phyloP scores from a whole-genome alignment of 1,140 invertebrate genomes.

The Steinernema khuongi region DNA sequence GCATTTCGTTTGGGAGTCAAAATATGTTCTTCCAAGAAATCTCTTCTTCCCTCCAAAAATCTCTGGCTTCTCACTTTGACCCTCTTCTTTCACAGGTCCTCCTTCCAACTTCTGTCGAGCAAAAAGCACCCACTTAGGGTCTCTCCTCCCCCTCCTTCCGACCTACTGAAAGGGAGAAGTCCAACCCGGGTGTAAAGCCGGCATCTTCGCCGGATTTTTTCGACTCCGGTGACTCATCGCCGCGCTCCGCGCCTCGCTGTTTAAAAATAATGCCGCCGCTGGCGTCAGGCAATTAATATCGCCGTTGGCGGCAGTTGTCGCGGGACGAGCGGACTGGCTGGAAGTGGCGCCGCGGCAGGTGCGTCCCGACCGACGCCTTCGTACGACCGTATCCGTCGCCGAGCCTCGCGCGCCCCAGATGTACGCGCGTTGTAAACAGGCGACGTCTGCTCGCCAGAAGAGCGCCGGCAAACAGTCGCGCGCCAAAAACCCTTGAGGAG shows the following conservation, averaged over 20 bases:
- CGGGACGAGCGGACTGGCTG: neutral
- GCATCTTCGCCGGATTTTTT: neutral
- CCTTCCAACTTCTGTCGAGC: too few relatives aligned
- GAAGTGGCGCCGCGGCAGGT: neutral
- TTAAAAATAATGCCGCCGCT: constrained; percentile 7
- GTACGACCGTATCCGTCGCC: constrained; percentile 9
- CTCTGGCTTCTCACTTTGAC: too few relatives aligned
- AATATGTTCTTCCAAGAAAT: too few relatives aligned
- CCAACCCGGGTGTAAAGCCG: neutral
- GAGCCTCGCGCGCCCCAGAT: neutral
- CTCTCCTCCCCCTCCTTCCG: too few relatives aligned
- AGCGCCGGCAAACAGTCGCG: constrained; percentile 5
- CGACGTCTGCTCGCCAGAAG: constrained; percentile 9
- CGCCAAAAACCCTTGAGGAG: neutral
- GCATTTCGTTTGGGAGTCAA: too few relatives aligned
- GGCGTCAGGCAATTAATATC: constrained; percentile 10
- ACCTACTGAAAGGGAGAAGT: too few relatives aligned
- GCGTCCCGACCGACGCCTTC: neutral
- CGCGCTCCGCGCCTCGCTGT: neutral
- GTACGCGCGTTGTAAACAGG: constrained; percentile 1
- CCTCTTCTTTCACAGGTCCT: too few relatives aligned
- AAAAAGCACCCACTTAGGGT: too few relatives aligned
- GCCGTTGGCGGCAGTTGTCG: constrained; percentile 1
- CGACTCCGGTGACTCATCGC: neutral
- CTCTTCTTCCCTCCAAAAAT: too few relatives aligned